Conservation (phyloP, 2,888 invertebrate species). For the Melanargia galathea region DNA sequence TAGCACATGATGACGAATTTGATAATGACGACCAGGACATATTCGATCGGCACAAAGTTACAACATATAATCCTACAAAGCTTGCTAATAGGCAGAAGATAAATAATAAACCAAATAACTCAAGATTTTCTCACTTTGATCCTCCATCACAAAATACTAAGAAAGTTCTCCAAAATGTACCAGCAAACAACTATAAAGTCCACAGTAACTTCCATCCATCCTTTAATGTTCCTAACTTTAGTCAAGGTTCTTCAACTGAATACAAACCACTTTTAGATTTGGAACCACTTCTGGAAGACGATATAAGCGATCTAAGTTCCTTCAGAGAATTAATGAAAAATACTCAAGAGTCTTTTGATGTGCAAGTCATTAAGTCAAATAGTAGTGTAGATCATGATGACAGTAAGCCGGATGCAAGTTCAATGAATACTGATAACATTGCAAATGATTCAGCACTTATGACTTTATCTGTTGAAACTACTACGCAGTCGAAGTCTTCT, state of each 20-base stretch:
- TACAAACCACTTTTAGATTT: constrained; percentile 79
- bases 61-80: constrained; percentile 75
- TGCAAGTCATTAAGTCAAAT: constrained; percentile 80
- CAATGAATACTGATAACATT: constrained; percentile 67
- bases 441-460: constrained; percentile 50
- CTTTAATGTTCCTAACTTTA: constrained; percentile 51
- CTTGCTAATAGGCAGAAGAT: constrained; percentile 65
- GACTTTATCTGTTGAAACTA: constrained; percentile 35
- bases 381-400: constrained; percentile 57
- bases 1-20: constrained; percentile 66
- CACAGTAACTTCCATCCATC: constrained; percentile 51
- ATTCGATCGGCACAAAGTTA: constrained; percentile 72
- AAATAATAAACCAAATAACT: constrained; percentile 61
- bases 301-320: constrained; percentile 76
- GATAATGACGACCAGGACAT: constrained; percentile 72
- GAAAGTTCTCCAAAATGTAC: constrained; percentile 38
- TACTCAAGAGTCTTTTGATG: constrained; percentile 74
- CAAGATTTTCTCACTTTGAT: constrained; percentile 59
- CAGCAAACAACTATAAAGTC: constrained; percentile 50
- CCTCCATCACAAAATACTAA: constrained; percentile 49
- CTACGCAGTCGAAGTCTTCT: constrained; percentile 39
- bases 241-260: constrained; percentile 69
- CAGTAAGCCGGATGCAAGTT: constrained; percentile 72
- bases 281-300: constrained; percentile 82
- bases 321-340: constrained; percentile 78